Evolutionary conservation across 2,113 vertebrate species (phyloP), one percentile per base, ranked within the genome.

Genomic region (Gopherus flavomarginatus): DNA sequence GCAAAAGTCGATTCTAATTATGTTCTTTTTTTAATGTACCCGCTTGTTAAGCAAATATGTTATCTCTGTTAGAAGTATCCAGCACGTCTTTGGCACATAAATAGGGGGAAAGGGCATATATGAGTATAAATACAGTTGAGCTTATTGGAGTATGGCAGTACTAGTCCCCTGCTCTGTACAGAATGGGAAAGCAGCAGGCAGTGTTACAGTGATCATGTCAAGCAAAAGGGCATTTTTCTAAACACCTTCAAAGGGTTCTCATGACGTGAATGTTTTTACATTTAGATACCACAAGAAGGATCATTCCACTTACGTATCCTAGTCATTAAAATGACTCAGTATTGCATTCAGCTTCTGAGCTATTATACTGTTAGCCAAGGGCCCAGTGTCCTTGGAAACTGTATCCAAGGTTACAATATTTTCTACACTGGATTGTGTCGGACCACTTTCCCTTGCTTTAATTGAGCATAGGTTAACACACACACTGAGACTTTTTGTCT

Each of bases 381-480:
- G 93, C 93, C 93, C 94, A 3, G 94, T 97, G 98, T 97, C 98
- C 98, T 97, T 98, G 97, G 97, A 95, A 90, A 97, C 98, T 26
- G 98, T 98, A 97, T 98, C 98, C 98, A 98, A 97, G 98, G 98
- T 98, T 97, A 99, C 98, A 24, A 93, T 90, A 65, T 95, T 97
- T 98, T 97, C 89, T 80, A 42, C 83, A 21, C 85, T 26, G 78
- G 38, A 5, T 65, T 93, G 90, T 88, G 9, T n/a, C 85, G 50
- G 87, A 81, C 91, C 52, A 27, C 53, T 87, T 90, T 94, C 78
- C 54, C 87, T 79, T 1, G 13, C 87, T 69, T 38, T 78, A 79
- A 27, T 35, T 85, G 92, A 96, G 3, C 54, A 8, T 86, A 2
- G 65, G 92, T 94, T 95, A 72, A 87, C 2, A 75, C 93, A 38